phyloP scores from a whole-genome alignment of 1,140 invertebrate species.

The Coenobita brevimanus region DNA sequence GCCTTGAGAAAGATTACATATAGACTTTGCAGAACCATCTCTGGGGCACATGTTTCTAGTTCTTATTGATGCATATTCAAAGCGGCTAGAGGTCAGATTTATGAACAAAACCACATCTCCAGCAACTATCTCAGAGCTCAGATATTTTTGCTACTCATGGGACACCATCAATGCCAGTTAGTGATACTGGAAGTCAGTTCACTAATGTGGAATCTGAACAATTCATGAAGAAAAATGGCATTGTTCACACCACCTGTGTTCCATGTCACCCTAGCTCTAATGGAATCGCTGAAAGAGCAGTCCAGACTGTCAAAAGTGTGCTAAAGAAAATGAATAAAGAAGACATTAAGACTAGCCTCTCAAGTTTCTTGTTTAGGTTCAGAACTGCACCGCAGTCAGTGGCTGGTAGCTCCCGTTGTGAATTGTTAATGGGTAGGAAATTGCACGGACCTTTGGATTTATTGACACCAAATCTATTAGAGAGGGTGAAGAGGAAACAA shows the following conservation, averaged over 20 bases:
- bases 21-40: slow-evolving; percentile 68
- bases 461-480: background rate
- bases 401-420: background rate
- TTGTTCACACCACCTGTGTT: background rate
- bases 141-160: background rate
- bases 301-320: background rate
- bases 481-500: background rate
- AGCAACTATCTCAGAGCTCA: background rate
- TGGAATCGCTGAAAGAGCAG: background rate
- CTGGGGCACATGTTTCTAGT: slow-evolving; percentile 21
- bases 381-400: slow-evolving; percentile 7
- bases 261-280: slow-evolving; percentile 1
- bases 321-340: slow-evolving; percentile 9
- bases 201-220: background rate
- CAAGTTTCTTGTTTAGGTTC: slow-evolving; percentile 22
- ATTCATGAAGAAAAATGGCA: background rate
- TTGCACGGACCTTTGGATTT: background rate
- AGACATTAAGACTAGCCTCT: slow-evolving; percentile 7
- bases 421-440: slow-evolving; percentile 5
- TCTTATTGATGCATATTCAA: slow-evolving; percentile 27
- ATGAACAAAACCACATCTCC: background rate
- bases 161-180: background rate
- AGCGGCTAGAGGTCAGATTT: slow-evolving; percentile 19
- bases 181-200: slow-evolving; percentile 6
- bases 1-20: slow-evolving; percentile 71